These are phyloP conservation scores for Agrilus biguttatus DNA, from an alignment of 2,888 invertebrate genomes.

Conservation along the genomic window DNA sequence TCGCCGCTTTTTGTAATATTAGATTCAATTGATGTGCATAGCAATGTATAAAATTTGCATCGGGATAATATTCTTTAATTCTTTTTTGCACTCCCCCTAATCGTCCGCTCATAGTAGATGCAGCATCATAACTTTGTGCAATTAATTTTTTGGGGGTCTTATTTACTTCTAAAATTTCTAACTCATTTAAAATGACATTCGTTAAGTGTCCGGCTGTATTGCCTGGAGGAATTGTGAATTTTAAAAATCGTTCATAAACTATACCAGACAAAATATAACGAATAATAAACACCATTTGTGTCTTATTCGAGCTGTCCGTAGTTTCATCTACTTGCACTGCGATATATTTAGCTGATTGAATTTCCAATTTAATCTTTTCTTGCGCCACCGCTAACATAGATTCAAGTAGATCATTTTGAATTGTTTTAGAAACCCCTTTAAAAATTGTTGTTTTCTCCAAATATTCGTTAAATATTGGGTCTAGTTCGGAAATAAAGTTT, in stretches of 20 bases:
- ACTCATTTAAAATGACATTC: too few relatives aligned
- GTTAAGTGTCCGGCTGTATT: background rate
- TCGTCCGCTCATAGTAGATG: slow-evolving; percentile 13
- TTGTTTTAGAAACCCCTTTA: background rate
- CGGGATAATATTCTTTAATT: slow-evolving; percentile 6
- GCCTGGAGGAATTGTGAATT: background rate
- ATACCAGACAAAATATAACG: background rate
- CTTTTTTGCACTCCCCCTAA: slow-evolving; percentile 9
- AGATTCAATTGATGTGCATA: slow-evolving; percentile 12
- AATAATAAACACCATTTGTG: slow-evolving; percentile 1
- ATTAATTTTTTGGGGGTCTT: slow-evolving; percentile 11
- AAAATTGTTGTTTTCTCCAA: background rate
- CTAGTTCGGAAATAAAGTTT: background rate
- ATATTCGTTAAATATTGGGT: background rate
- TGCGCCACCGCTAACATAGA: background rate
- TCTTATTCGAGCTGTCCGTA: background rate
- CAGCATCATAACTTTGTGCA: slow-evolving; percentile 16
- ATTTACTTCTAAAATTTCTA: background rate
- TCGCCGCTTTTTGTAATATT: slow-evolving; percentile 5
- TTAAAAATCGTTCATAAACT: slow-evolving; percentile 1
- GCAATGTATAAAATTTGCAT: slow-evolving; percentile 10
- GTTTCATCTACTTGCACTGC: slow-evolving; percentile 1
- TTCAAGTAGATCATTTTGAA: slow-evolving; percentile 2
- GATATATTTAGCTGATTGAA: background rate
- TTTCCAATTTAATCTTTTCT: slow-evolving; percentile 1